Evolutionary conservation across 2,113 vertebrate genomes (phyloP).

Genomic region (Origma solitaria): DNA sequence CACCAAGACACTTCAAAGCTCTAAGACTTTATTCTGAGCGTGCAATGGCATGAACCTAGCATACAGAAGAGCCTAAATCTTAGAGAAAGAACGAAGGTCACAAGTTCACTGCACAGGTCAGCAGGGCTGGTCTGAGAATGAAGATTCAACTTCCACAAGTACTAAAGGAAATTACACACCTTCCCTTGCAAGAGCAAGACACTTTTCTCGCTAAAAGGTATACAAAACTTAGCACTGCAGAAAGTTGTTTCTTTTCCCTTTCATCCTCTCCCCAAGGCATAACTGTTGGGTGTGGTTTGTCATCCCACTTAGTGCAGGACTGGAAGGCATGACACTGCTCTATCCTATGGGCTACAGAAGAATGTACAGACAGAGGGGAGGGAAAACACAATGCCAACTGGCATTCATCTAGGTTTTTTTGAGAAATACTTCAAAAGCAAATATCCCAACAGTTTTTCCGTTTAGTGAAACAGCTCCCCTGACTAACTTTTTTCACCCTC

Average conservation of each 20-base stretch:
- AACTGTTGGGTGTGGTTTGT: not conserved
- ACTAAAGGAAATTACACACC: not conserved
- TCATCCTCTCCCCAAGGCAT: not conserved
- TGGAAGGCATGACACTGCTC: not conserved
- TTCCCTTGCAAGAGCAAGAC: not conserved
- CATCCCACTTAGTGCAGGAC: not conserved
- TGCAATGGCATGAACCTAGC: not conserved
- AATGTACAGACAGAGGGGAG: not conserved
- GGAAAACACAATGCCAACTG: not conserved
- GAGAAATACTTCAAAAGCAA: slow-evolving; percentile 20
- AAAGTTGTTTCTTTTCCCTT: not conserved
- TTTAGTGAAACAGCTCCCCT: not conserved
- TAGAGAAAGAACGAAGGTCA: not conserved
- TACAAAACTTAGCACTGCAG: not conserved
- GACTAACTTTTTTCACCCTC: not conserved
- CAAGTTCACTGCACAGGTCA: not conserved
- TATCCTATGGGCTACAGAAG: not conserved
- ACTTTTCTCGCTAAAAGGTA: not conserved
- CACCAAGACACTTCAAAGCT: not conserved
- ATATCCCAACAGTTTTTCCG: not conserved
- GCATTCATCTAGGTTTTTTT: not conserved
- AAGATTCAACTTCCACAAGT: not conserved
- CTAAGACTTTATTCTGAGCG: not conserved
- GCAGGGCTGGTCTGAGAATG: not conserved
- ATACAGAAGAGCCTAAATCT: not conserved